phyloP scores from a whole-genome alignment of 2,797 vertebrate species.

The Karalla daura region DNA sequence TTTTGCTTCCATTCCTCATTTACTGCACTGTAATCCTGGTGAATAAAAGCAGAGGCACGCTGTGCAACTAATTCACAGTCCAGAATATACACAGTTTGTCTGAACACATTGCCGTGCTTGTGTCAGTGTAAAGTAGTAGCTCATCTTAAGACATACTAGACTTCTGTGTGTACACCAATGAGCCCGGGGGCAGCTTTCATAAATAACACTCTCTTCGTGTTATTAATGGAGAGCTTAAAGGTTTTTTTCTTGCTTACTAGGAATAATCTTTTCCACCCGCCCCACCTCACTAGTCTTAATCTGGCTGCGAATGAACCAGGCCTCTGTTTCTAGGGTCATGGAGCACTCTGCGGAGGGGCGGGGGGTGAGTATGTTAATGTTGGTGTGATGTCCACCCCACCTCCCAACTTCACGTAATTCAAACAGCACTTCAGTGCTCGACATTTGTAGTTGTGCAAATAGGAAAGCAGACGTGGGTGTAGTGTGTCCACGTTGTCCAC shows the following conservation, averaged over 20 bases:
- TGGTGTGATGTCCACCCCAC: constrained; percentile 1
- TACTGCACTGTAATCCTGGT: constrained; percentile 39
- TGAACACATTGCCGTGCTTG: background rate
- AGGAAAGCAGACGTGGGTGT: background rate
- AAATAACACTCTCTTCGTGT: constrained; percentile 55
- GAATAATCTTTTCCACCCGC: constrained; percentile 74
- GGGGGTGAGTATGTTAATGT: constrained; percentile 11
- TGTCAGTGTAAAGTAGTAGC: constrained; percentile 8
- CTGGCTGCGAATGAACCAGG: constrained; percentile 62
- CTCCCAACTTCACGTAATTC: constrained; percentile 19
- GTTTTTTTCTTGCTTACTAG: constrained; percentile 50
- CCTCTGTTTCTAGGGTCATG: constrained; percentile 59
- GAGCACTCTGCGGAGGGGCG: constrained; percentile 2
- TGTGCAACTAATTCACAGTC: constrained; percentile 4
- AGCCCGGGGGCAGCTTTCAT: constrained; percentile 39
- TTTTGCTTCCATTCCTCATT: constrained; percentile 42
- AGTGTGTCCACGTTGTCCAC: background rate
- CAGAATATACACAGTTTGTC: background rate
- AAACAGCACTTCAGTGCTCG: constrained; percentile 1
- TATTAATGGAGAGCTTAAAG: constrained; percentile 54
- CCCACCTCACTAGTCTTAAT: constrained; percentile 61
- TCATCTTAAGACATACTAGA: constrained; percentile 25
- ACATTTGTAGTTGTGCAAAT: constrained; percentile 5
- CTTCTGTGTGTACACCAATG: constrained; percentile 21
- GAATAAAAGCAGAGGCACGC: constrained; percentile 24